Percentiles rank a stretch among this genome's conserved stretches.
These are phyloP conservation scores for Leptinotarsa undecemlineata DNA, from an alignment of 1,140 invertebrate genomes.

Conservation along the genomic window DNA sequence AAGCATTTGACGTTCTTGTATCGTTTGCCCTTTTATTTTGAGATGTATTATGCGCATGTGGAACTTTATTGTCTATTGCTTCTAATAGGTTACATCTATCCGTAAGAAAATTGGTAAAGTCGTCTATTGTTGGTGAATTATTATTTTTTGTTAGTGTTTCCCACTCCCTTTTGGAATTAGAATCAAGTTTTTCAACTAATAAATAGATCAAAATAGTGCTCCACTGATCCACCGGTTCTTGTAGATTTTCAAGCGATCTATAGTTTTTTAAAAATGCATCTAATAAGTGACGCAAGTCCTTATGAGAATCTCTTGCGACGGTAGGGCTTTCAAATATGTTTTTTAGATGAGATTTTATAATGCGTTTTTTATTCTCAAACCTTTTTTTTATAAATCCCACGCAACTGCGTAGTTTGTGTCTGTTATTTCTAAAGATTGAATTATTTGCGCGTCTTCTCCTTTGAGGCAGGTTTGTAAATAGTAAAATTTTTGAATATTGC, in stretches of 20 bases:
- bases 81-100: constrained; percentile 28
- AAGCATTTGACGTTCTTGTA: neutral
- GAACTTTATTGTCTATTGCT: constrained; percentile 25
- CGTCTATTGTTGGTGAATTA: constrained; percentile 24
- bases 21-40: neutral
- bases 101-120: constrained; percentile 27
- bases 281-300: constrained; percentile 30
- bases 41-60: neutral
- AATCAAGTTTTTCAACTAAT: constrained; percentile 28
- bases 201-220: constrained; percentile 41
- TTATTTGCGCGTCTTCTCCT: constrained; percentile 36
- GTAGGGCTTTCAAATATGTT: constrained; percentile 32
- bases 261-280: constrained; percentile 34
- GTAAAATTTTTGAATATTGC: constrained; percentile 36
- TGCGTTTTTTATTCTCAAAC: constrained; percentile 44
- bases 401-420: constrained; percentile 44
- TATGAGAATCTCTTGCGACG: constrained; percentile 36
- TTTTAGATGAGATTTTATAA: constrained; percentile 35
- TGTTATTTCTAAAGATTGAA: constrained; percentile 39
- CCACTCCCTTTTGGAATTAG: constrained; percentile 23
- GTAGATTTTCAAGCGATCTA: constrained; percentile 39
- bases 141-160: constrained; percentile 27
- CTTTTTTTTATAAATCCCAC: constrained; percentile 35
- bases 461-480: constrained; percentile 40
- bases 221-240: constrained; percentile 43